These are phyloP conservation scores for Tenebrosternarchus preto DNA, from an alignment of 2,113 vertebrate species.

Conservation along the genomic window DNA sequence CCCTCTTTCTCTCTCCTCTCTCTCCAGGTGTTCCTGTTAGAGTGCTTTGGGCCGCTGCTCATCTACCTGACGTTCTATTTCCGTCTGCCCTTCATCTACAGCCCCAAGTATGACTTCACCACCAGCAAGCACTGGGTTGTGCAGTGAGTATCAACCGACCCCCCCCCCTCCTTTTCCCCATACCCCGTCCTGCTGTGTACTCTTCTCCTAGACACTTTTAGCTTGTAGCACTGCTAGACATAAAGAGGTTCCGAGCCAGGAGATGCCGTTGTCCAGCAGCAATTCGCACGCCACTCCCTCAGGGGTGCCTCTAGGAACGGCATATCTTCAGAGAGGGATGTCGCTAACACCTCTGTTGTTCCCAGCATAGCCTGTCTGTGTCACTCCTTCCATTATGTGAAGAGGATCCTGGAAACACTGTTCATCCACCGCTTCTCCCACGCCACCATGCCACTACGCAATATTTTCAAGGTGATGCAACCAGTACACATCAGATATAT, in stretches of 20 bases:
- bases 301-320: no score
- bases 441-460: conserved; percentile 88
- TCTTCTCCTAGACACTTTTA: background rate
- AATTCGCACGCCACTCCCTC: no score
- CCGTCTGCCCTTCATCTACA: conserved; percentile 87
- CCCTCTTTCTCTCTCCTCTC: background rate
- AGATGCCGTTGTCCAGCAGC: background rate
- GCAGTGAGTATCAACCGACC: conserved; percentile 79
- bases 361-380: conserved; percentile 86
- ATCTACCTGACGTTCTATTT: conserved; percentile 93
- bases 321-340: conserved; percentile 44
- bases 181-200: no score
- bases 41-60: conserved; percentile 84
- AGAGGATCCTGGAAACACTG: conserved; percentile 87
- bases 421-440: conserved; percentile 91
- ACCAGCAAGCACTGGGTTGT: conserved; percentile 87
- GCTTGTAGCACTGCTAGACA: background rate
- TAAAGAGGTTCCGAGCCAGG: background rate
- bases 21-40: conserved; percentile 85
- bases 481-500: no score
- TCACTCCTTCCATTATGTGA: conserved; percentile 88
- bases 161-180: no score
- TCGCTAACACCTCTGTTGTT: conserved; percentile 17
- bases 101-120: conserved; percentile 85
- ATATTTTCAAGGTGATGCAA: conserved; percentile 85